Base-by-base conservation (phyloP, 2,888 invertebrate species). In the Pelosia muscerda region DNA sequence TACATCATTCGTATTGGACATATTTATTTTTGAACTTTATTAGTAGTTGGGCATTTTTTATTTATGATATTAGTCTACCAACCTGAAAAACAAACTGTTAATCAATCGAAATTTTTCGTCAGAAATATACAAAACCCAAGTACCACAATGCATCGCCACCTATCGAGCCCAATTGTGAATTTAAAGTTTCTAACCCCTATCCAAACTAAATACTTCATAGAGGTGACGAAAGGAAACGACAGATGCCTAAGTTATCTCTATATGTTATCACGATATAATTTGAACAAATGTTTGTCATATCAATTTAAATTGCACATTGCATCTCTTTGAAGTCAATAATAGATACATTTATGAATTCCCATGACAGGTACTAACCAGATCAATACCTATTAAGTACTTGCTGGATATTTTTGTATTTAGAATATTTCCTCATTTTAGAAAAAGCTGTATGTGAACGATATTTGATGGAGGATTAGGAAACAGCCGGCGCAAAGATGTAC, bases 381-480 rank as follows among this genome's bases (percentile, higher is more conserved):
- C 49, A 49, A 49, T 49, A 49, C 23, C 19, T 34, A 23, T 15
- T n/a, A n/a, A 34, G 11, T 34, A 13, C 55, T 25, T 31, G 22
- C 22, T 1, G 13, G 26, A 26, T 13, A n/a, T 28, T 13, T 42
- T 23, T 66, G 53, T 22, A 63, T 63, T 68, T 72, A 69, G 65
- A 73, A 66, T 66, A 68, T 73, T 66, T 55, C 56, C 54, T 58
- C 54, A 59, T 68, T 60, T 66, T 66, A 73, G 55, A 72, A 79
- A 80, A 78, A 78, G 72, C 61, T 70, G 65, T 73, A 76, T 76
- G 63, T 68, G 73, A 79, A 69, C 78, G 78, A 68, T 79, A 81
- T 78, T 79, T 81, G 76, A 81, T 79, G 81, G 67, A 78, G 73
- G 76, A 76, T 81, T 71, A 62, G 69, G 56, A 71, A 71, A 71